Evolutionary conservation across 2,888 invertebrate species (phyloP).

Genomic region (Pedicia rivosa): DNA sequence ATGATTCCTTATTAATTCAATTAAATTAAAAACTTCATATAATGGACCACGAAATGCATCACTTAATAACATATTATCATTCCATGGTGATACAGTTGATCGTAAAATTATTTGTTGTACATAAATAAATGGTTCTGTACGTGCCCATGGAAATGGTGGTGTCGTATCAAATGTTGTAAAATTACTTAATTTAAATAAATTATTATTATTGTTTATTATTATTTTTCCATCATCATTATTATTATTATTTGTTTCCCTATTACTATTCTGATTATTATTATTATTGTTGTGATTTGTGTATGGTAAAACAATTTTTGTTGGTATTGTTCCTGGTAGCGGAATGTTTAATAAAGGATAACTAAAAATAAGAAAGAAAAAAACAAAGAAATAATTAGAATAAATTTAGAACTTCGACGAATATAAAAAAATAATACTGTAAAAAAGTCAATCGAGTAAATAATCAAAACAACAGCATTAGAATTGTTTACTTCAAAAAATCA

Average conservation of each 20-base stretch:
- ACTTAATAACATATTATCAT: conserved; percentile 50
- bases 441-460: too few relatives aligned
- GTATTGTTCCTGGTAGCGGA: conserved; percentile 80
- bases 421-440: too few relatives aligned
- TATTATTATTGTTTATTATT: conserved; percentile 18
- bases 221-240: conserved; percentile 13
- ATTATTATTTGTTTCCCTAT: conserved; percentile 2
- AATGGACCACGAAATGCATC: conserved; percentile 88
- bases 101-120: conserved; percentile 62
- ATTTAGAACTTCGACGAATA: conserved; percentile 4
- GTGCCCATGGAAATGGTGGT: conserved; percentile 42
- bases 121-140: conserved; percentile 44
- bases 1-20: conserved; percentile 75
- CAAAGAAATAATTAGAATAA: conserved; percentile 12
- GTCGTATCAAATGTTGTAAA: conserved; percentile 18
- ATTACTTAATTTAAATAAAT: conserved; percentile 17
- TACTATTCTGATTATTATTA: conserved; percentile 17
- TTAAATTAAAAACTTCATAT: conserved; percentile 72
- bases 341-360: conserved; percentile 75
- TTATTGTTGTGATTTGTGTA: conserved; percentile 25
- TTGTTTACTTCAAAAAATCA: too few relatives aligned
- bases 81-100: conserved; percentile 77
- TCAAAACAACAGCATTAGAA: too few relatives aligned
- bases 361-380: conserved; percentile 19
- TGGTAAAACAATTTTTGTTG: conserved; percentile 49